Percentiles rank a stretch among this genome's conserved stretches.
Evolutionary conservation across 1,140 invertebrate genomes (phyloP).

Genomic region (Dryas iulia): DNA sequence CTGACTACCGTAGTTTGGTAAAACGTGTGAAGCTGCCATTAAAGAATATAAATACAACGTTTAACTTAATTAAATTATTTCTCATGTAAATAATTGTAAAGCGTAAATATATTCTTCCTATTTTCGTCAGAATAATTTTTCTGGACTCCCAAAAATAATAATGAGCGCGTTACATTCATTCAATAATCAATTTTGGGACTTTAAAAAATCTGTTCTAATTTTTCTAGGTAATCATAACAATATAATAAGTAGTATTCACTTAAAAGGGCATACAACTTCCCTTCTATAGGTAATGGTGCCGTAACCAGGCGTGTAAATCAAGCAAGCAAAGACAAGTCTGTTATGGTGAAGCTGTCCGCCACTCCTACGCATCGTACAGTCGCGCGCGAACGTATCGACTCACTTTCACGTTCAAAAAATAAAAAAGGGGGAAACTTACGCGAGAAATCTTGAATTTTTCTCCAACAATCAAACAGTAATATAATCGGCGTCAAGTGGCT

Average conservation of each 20-base stretch:
- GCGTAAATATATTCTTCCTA: too few relatives aligned
- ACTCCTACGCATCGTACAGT: slow-evolving; percentile 50
- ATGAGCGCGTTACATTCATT: too few relatives aligned
- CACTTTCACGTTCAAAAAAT: slow-evolving; percentile 68
- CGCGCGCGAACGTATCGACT: slow-evolving; percentile 60
- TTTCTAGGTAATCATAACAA: not conserved
- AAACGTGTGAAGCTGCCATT: too few relatives aligned
- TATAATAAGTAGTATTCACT: not conserved
- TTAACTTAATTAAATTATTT: too few relatives aligned
- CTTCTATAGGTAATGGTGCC: not conserved
- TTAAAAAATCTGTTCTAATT: not conserved
- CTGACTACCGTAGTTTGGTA: too few relatives aligned
- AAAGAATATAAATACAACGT: too few relatives aligned
- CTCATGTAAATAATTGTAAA: too few relatives aligned
- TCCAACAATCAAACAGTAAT: slow-evolving; percentile 46
- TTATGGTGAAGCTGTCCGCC: slow-evolving; percentile 24
- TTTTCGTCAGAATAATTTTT: too few relatives aligned
- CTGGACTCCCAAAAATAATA: too few relatives aligned
- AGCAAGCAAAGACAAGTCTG: slow-evolving; percentile 4
- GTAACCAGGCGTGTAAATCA: slow-evolving; percentile 6
- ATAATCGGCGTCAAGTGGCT: slow-evolving; percentile 42
- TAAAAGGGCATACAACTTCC: not conserved
- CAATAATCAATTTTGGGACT: too few relatives aligned
- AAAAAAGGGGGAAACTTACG: slow-evolving; percentile 57
- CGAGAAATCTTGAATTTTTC: slow-evolving; percentile 59